Percentiles rank a stretch among this genome's conserved stretches.
These are phyloP conservation scores for Probosciger aterrimus DNA, from an alignment of 2,113 vertebrate species.

Conservation along the genomic window DNA sequence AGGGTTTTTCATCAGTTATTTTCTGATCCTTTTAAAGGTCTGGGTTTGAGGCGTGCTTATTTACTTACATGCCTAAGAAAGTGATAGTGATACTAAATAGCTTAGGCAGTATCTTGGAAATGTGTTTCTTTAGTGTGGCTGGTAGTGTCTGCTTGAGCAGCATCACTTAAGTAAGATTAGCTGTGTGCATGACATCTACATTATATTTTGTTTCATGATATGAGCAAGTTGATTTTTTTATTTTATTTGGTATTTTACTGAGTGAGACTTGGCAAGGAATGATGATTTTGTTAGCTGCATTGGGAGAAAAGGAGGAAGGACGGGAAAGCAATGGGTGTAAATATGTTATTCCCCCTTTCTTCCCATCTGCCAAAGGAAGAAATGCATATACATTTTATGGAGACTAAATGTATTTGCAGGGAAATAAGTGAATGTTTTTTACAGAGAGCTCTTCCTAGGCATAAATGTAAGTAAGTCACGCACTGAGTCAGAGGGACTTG, in stretches of 20 bases:
- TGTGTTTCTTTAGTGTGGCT: background rate
- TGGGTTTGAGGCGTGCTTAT: background rate
- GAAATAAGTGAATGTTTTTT: background rate
- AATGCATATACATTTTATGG: background rate
- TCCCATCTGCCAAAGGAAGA: background rate
- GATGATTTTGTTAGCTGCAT: background rate
- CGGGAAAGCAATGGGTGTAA: background rate
- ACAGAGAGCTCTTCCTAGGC: background rate
- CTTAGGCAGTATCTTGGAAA: background rate
- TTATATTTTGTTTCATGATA: background rate
- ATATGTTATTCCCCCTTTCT: background rate
- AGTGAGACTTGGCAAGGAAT: background rate
- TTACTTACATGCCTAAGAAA: background rate
- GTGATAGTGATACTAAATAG: background rate
- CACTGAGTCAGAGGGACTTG: background rate
- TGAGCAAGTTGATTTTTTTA: background rate
- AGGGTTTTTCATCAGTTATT: background rate
- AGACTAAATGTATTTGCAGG: slow-evolving; percentile 3
- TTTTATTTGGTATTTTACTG: background rate
- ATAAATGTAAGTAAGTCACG: background rate
- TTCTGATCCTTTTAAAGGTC: background rate
- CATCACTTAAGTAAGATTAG: background rate
- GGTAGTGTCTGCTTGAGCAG: background rate
- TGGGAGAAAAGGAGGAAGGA: background rate
- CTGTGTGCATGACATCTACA: background rate